These are phyloP conservation scores for Cecidostiba fungosa DNA, from an alignment of 2,888 invertebrate species.

Conservation along the genomic window DNA sequence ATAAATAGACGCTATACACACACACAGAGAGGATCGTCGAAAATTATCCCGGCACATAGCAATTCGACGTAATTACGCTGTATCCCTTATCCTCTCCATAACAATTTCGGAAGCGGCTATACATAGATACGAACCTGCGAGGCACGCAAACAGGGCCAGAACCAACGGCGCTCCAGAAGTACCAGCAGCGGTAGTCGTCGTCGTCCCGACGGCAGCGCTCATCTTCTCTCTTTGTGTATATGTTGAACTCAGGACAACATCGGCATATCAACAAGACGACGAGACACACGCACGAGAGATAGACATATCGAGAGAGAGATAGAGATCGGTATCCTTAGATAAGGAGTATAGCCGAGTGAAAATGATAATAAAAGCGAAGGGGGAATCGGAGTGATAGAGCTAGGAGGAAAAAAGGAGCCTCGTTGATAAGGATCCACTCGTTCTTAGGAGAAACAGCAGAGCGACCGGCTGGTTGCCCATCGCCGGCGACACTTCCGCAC, in stretches of 20 bases:
- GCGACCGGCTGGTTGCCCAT: constrained; percentile 1
- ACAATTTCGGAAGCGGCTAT: background rate
- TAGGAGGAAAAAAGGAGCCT: background rate
- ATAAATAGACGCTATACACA: no score
- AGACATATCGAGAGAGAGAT: no score
- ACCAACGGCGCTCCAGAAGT: constrained; percentile 7
- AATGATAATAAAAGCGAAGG: background rate
- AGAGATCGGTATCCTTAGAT: background rate
- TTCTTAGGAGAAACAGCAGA: background rate
- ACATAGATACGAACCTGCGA: constrained; percentile 53
- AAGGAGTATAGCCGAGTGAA: background rate
- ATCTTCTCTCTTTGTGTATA: background rate
- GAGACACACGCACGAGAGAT: background rate
- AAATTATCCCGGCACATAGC: background rate
- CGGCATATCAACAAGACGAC: background rate
- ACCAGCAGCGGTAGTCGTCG: background rate
- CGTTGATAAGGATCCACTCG: background rate
- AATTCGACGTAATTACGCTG: background rate
- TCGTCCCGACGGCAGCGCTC: constrained; percentile 20
- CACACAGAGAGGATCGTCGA: no score
- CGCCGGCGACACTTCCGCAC: background rate
- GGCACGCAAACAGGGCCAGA: constrained; percentile 15
- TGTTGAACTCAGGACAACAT: background rate
- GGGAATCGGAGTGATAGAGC: background rate
- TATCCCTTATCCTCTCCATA: background rate